A percentile compares a stretch with the other conserved stretches of the same genome.
Evolutionary conservation across 2,888 invertebrate genomes (phyloP).

Genomic region (Cenopis cana): DNA sequence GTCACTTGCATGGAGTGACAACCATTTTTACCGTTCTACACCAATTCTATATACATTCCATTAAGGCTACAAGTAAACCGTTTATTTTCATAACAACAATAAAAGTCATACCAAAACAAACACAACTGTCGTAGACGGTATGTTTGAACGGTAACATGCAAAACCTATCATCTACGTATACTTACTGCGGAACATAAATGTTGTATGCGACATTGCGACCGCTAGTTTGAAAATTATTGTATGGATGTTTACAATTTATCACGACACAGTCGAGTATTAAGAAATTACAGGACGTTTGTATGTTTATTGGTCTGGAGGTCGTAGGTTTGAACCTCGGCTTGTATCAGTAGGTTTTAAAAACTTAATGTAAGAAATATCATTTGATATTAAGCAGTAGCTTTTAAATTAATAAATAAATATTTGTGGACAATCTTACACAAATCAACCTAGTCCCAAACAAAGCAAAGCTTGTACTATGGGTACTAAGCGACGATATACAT

Average conservation of each 20-base stretch:
- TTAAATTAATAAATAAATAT: no score
- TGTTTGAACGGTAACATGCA: conserved; percentile 1
- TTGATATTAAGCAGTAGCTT: no score
- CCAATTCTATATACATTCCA: conserved; percentile 11
- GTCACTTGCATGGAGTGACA: background rate
- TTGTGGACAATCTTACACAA: no score
- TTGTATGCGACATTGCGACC: background rate
- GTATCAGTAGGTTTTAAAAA: no score
- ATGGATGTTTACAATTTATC: background rate
- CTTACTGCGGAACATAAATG: background rate
- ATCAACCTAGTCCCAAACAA: no score
- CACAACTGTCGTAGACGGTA: background rate
- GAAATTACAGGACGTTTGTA: no score
- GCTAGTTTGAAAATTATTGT: background rate
- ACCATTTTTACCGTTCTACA: background rate
- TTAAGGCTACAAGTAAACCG: conserved; percentile 13
- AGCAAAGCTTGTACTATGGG: no score
- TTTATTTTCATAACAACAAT: conserved; percentile 6
- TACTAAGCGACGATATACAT: no score
- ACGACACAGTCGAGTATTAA: no score
- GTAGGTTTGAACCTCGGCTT: no score
- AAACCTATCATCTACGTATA: background rate
- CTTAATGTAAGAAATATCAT: no score
- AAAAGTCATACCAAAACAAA: background rate
- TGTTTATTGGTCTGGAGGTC: no score